Evolutionary conservation across 2,113 vertebrate species (phyloP).

Genomic region (Cavia porcellus): DNA sequence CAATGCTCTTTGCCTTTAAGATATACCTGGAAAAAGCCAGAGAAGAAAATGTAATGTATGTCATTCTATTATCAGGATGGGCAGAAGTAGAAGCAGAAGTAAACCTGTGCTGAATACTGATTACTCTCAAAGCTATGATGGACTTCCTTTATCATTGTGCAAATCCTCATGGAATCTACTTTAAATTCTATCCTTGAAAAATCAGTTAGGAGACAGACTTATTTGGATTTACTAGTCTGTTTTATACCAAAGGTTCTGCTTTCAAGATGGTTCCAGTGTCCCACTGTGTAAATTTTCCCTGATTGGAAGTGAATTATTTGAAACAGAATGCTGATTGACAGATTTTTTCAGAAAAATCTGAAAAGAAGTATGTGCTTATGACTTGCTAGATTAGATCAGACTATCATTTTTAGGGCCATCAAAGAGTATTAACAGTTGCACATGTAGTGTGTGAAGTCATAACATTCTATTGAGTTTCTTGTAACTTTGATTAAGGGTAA

Average conservation of each 20-base stretch:
- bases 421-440: not conserved
- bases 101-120: not conserved
- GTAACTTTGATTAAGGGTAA: not conserved
- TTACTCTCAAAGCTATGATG: not conserved
- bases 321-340: not conserved
- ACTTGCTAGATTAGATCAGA: not conserved
- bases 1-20: not conserved
- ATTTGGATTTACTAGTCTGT: not conserved
- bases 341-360: not conserved
- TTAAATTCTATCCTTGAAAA: not conserved
- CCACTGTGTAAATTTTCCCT: not conserved
- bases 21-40: not conserved
- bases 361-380: not conserved
- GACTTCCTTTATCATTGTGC: not conserved
- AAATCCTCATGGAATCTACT: not conserved
- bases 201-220: not conserved
- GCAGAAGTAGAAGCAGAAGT: not conserved
- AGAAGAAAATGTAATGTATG: not conserved
- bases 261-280: not conserved
- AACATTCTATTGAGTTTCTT: not conserved
- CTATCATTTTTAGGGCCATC: not conserved
- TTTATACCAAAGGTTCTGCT: not conserved
- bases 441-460: not conserved
- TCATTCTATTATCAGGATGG: not conserved
- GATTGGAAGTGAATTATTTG: not conserved